Evolutionary conservation across 2,888 invertebrate genomes (phyloP).

Genomic region (Drosophila rellima): DNA sequence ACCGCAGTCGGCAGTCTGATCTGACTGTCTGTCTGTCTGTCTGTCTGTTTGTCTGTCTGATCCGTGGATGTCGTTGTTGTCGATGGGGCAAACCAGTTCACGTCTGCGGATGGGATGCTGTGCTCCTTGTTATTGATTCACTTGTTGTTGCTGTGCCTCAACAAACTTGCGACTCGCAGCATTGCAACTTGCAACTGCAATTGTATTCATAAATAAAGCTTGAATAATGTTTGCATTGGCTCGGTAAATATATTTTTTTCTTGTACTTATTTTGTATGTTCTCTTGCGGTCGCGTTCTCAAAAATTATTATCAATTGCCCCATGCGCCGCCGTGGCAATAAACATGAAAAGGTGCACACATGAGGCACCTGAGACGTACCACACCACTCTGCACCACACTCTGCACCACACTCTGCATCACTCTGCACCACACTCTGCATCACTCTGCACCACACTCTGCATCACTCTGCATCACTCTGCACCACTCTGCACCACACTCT

Average conservation of each 20-base stretch:
- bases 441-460: neutral
- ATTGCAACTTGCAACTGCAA: constrained; percentile 49
- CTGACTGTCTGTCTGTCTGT: neutral
- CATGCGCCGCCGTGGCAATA: constrained; percentile 54
- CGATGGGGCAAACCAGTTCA: constrained; percentile 69
- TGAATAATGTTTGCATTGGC: constrained; percentile 73
- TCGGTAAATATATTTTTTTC: constrained; percentile 9
- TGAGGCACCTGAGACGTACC: constrained; percentile 2
- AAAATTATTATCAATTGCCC: constrained; percentile 77
- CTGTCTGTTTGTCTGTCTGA: constrained; percentile 51
- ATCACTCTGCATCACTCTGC: too few species aligned
- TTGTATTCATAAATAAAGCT: constrained; percentile 81
- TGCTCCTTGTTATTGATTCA: constrained; percentile 30
- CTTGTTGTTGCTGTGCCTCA: constrained; percentile 54
- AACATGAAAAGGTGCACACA: constrained; percentile 74
- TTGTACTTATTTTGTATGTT: constrained; percentile 13
- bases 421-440: constrained; percentile 4
- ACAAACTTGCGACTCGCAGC: constrained; percentile 56
- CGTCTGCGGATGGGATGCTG: constrained; percentile 28
- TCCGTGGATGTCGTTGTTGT: constrained; percentile 59
- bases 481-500: constrained; percentile 6
- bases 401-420: neutral
- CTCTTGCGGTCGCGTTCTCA: constrained; percentile 54
- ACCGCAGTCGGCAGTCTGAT: constrained; percentile 21
- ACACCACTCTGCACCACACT: neutral